A percentile compares a stretch with the other conserved stretches of the same genome.
Evolutionary conservation across 2,888 invertebrate genomes (phyloP).

Genomic region (Tenthredo livida): DNA sequence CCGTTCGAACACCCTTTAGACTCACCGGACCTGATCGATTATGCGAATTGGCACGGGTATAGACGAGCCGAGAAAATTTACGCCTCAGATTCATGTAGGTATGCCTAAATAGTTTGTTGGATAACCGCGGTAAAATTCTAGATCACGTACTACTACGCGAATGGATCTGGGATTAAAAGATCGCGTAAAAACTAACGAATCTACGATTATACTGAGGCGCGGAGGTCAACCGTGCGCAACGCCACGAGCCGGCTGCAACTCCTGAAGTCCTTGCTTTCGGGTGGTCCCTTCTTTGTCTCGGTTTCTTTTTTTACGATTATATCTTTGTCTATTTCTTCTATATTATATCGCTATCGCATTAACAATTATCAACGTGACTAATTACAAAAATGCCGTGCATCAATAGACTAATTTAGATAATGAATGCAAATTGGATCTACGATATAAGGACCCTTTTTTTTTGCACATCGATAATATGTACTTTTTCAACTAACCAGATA

Average conservation of each 20-base stretch:
- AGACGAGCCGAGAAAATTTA: not conserved
- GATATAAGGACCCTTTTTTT: no score
- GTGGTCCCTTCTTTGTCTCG: constrained; percentile 45
- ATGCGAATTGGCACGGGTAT: constrained; percentile 58
- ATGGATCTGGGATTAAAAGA: not conserved
- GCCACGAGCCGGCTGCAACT: constrained; percentile 34
- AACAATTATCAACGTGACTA: constrained; percentile 21
- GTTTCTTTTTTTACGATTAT: not conserved
- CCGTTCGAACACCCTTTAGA: constrained; percentile 29
- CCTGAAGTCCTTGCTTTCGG: constrained; percentile 6
- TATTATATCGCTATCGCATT: not conserved
- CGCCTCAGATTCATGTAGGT: not conserved
- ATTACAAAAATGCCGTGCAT: not conserved
- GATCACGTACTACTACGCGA: constrained; percentile 38
- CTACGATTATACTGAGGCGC: constrained; percentile 26
- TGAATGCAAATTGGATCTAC: not conserved
- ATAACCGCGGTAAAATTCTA: not conserved
- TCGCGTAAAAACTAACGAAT: constrained; percentile 23
- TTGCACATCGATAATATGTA: not conserved
- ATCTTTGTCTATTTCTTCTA: not conserved
- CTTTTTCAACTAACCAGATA: not conserved
- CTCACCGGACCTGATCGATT: constrained; percentile 68
- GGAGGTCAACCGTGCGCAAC: constrained; percentile 47
- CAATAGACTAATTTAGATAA: not conserved
- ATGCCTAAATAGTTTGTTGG: not conserved